These are phyloP conservation scores for Dinothrombium tinctorium DNA, from an alignment of 1,140 invertebrate genomes.

Conservation along the genomic window DNA sequence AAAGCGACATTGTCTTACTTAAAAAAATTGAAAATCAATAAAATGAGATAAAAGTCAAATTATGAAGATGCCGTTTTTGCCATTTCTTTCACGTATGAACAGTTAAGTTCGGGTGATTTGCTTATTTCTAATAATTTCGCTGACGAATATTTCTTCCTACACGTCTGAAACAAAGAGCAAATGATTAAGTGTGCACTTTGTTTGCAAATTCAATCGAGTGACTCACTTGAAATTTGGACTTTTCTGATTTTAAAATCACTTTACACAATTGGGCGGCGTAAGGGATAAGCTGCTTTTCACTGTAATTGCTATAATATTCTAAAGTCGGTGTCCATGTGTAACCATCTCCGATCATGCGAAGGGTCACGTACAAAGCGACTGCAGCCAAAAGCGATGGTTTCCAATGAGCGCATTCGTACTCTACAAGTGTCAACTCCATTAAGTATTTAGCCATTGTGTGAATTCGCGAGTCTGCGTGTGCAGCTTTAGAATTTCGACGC, in stretches of 20 bases:
- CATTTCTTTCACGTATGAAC: constrained; percentile 17
- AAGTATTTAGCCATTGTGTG: constrained; percentile 81
- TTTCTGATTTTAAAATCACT: constrained; percentile 22
- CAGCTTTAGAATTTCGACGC: constrained; percentile 49
- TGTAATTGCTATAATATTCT: constrained; percentile 25
- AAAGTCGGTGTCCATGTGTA: constrained; percentile 24
- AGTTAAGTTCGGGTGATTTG: constrained; percentile 22
- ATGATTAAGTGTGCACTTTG: not conserved
- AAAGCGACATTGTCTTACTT: too few relatives aligned
- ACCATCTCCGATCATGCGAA: constrained; percentile 20
- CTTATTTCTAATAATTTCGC: constrained; percentile 26
- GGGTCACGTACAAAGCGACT: constrained; percentile 41
- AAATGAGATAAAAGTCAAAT: too few relatives aligned
- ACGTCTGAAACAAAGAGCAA: constrained; percentile 21
- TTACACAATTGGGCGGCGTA: constrained; percentile 22
- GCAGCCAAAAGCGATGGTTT: constrained; percentile 55
- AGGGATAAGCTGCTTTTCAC: constrained; percentile 20
- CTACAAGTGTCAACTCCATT: constrained; percentile 54
- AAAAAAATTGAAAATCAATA: too few relatives aligned
- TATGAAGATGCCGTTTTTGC: too few relatives aligned
- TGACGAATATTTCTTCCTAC: constrained; percentile 25
- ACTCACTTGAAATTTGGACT: constrained; percentile 20
- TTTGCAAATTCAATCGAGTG: not conserved
- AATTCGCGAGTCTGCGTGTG: constrained; percentile 36
- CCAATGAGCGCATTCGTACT: constrained; percentile 55